These are phyloP conservation scores for Scaptomyza cyrtandrae DNA, from an alignment of 2,888 invertebrate genomes.

Conservation along the genomic window DNA sequence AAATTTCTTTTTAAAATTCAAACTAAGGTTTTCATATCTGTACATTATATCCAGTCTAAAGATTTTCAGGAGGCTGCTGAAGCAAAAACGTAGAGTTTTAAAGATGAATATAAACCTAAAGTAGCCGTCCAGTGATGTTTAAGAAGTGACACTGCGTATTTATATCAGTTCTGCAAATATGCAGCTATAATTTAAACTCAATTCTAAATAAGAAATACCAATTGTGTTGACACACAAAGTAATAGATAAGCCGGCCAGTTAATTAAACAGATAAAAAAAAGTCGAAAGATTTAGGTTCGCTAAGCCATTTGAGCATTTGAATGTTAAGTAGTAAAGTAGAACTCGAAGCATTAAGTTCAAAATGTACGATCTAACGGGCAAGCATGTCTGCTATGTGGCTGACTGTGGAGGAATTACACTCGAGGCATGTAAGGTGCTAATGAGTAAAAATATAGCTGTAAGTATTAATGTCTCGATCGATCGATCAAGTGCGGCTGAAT, in stretches of 20 bases:
- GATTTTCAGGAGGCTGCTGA: accelerated
- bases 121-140: too few species aligned
- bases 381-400: conserved; percentile 79
- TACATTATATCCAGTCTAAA: too few species aligned
- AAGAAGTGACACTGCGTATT: background rate
- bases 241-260: conserved; percentile 48
- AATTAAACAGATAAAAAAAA: conserved; percentile 60
- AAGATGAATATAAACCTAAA: too few species aligned
- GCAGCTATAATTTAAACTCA: background rate
- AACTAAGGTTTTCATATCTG: too few species aligned
- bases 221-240: conserved; percentile 29
- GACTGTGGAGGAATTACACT: conserved; percentile 80
- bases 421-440: conserved; percentile 75
- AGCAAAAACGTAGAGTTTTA: too few species aligned
- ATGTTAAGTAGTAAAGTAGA: conserved; percentile 41
- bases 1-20: too few species aligned
- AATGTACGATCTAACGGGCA: conserved; percentile 73
- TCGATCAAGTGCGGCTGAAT: background rate
- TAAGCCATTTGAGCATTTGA: conserved; percentile 6
- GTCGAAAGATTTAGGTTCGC: background rate
- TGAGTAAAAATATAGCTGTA: conserved; percentile 75
- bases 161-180: background rate
- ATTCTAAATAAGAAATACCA: conserved; percentile 20
- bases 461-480: conserved; percentile 40
- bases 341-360: conserved; percentile 14